Base-by-base conservation (phyloP, 2,888 invertebrate species). In the Pollenia amentaria region DNA sequence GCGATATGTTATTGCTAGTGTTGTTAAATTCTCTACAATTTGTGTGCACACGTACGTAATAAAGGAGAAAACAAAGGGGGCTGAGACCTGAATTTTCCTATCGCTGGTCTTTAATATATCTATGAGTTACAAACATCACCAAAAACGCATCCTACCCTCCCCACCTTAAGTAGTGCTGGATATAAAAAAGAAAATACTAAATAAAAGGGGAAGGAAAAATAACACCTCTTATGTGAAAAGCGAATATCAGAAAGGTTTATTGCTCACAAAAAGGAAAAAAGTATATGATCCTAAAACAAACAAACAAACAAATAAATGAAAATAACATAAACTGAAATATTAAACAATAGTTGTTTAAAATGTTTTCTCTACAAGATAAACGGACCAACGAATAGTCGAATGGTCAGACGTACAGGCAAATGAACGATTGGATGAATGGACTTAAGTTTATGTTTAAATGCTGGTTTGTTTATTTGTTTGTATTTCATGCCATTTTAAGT, bases 401-500 rank as follows among this genome's bases (percentile, higher is more conserved):
- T 4, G 29, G 53, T 38, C 40, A 51, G 38, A 18, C 18, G 16
- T 38, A 48, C 44, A 16, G 21, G 42, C 12, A 57, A 57, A 65
- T 65, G 14, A 51, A 69, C 12, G 29, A 9, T 53, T 80, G 14
- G 21, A 53, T 80, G 44, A 29, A 42, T 46, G 67, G 29, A 65
- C 42, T 38, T 29, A 44, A 57, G 69, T 67, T 79, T 48, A 79
- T 67, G 53, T 21, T 69, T 57, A 38, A 77, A 75, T 75, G 70
- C 48, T 76, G 72, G 16, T 84, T 84, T 60, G 57, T 60, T 73
- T 57, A 44, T 84, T 79, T 69, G 64, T 84, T 78, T 72, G 29
- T 55, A 48, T 40, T 72, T 70, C 46, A 75, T 79, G 57, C 42
- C 57, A 85, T 72, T 80, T 85, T 80, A 80, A 84, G 75, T 80